Evolutionary conservation across 2,888 invertebrate species (phyloP), one percentile per base, ranked within the genome.

Genomic region (Pecten maximus): DNA sequence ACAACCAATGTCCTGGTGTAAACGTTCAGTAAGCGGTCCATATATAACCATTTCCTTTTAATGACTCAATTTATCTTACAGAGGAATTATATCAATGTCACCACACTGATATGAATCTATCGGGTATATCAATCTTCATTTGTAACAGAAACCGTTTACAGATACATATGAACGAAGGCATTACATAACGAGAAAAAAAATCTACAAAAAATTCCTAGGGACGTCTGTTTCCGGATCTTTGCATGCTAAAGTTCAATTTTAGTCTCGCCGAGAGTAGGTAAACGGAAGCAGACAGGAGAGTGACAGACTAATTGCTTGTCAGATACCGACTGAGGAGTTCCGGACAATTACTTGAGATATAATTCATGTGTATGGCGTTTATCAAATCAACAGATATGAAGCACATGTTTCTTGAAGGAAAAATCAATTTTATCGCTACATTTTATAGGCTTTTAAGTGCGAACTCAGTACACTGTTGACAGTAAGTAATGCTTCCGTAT

Each of bases 281-380:
- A 74, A 28, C 74, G 74, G 74, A 74, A 74, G 74, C 74, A 74
- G 74, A 74, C 74, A 35, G 35, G 23, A 74, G 74, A 74, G 74
- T 74, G 74, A 74, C 74, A 74, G 74, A 74, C 74, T 74, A 74
- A 74, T 74, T 74, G 74, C 74, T 74, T 74, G 74, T 74, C 74
- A 74, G 74, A 74, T 74, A 23, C 74, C 74, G 74, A 35, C 74
- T 28, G 74, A 74, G 74, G 74, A 74, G 74, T 74, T 74, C 74
- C 74, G 74, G 74, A 74, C 74, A 74, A 74, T 74, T 74, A 74
- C 74, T 74, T 74, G 74, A 28, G 74, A 74, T 74, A 74, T 74
- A 74, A 74, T 74, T 74, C 74, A 74, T 74, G 23, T 74, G 74
- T 74, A 74, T 74, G 74, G 74, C 74, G 74, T 74, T 74, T 74